Evolutionary conservation across 2,797 vertebrate species (phyloP), one percentile per base, ranked within the genome.

Genomic region (Smutsia gigantea): DNA sequence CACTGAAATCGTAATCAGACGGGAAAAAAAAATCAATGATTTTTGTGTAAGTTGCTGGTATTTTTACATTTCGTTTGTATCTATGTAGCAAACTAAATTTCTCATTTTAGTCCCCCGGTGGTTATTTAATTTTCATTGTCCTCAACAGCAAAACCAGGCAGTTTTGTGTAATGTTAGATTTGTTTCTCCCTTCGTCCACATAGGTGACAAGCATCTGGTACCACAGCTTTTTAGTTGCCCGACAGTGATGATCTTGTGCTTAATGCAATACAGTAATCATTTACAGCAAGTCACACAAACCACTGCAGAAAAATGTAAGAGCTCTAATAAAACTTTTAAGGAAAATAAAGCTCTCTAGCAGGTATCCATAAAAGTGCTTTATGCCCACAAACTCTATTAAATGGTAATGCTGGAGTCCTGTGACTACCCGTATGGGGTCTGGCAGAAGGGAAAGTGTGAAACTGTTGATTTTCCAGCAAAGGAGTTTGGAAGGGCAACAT

Each of bases 271-370:
- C 79, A 90, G 63, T 87, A 77, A 96, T 98, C 94, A 95, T 96
- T 97, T 97, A 85, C 87, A 97, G 93, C 93, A 97, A 96, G 89
- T 63, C 72, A 83, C 90, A 97, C 98, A 98, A 98, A 98, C 97
- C 97, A 98, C 97, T 95, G 97, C 93, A 98, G 98, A 96, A 98
- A 98, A 98, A 97, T 97, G 95, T 97, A 98, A 94, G 96, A 85
- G 96, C 97, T 98, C 96, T 97, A 98, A 97, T 98, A 98, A 98
- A 98, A 98, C 96, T 98, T 98, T 97, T 97, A 98, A 98, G 96
- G 97, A 98, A 98, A 98, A 98, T 98, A 98, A 98, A 98, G 98
- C 97, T 96, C 97, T 98, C 94, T 97, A 98, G 98, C 97, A 98
- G 97, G 97, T 98, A 98, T 98, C 98, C 97, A 97, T 98, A 97